These are phyloP conservation scores for Cartodere bifasciata DNA, from an alignment of 2,888 invertebrate genomes.

Conservation along the genomic window DNA sequence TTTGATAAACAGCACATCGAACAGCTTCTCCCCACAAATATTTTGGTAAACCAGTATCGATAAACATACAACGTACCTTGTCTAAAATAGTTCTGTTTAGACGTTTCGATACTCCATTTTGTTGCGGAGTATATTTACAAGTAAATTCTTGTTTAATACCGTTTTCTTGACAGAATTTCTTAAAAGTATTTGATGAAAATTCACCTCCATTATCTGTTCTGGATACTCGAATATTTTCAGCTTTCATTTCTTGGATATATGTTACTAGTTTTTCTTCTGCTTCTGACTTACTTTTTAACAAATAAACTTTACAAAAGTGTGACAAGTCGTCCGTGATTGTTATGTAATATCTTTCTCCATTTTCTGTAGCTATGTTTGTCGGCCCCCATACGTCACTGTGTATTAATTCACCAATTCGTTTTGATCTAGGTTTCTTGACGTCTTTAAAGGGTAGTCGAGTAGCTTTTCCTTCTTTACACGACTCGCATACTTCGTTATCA, in stretches of 20 bases:
- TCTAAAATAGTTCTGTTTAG: slow-evolving; percentile 18
- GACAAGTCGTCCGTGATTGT: slow-evolving; percentile 5
- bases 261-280: slow-evolving; percentile 3
- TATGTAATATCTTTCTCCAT: slow-evolving; percentile 6
- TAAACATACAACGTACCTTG: slow-evolving; percentile 16
- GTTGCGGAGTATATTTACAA: slow-evolving; percentile 15
- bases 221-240: too few relatives aligned
- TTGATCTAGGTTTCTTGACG: background rate
- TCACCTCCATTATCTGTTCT: slow-evolving; percentile 18
- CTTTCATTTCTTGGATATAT: slow-evolving; percentile 3
- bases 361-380: background rate
- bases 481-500: slow-evolving; percentile 7
- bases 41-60: slow-evolving; percentile 16
- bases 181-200: slow-evolving; percentile 9
- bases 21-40: slow-evolving; percentile 19
- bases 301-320: slow-evolving; percentile 5
- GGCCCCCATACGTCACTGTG: slow-evolving; percentile 5
- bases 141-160: slow-evolving; percentile 15
- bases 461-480: slow-evolving; percentile 9
- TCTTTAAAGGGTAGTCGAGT: slow-evolving; percentile 3
- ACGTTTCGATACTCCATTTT: slow-evolving; percentile 17
- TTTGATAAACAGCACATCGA: slow-evolving; percentile 17
- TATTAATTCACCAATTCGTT: slow-evolving; percentile 5
- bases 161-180: slow-evolving; percentile 11
- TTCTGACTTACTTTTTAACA: slow-evolving; percentile 6